Base-by-base conservation (phyloP, 2,888 invertebrate genomes). In the Mythimna impura region DNA sequence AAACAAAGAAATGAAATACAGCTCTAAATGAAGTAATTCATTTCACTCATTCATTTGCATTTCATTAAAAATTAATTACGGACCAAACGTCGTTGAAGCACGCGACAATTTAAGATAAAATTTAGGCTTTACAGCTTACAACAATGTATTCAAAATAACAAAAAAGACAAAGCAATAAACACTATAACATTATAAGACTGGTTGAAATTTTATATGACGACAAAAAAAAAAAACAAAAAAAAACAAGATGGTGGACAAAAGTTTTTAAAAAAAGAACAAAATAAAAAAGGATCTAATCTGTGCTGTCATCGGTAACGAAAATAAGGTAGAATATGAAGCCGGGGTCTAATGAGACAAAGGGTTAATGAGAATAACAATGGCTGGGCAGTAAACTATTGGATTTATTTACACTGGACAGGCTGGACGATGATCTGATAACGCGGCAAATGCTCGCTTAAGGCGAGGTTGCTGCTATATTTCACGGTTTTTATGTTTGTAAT, bases 321-420 rank as follows among this genome's bases (percentile, higher is more conserved):
- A 94, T 93, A 94, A 92, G 90, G 91, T 91, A 88, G 93, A 93
- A 95, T 95, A 94, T 95, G 94, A 94, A 94, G 92, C 84, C 89
- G 86, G 86, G 91, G 87, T 92, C 94, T 96, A 96, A 96, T 96
- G 96, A 95, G 95, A 96, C 96, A 96, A 95, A 96, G 92, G 93
- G 94, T 95, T 96, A 96, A 96, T 95, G 96, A 95, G 94, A 87
- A 93, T 91, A 94, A 96, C 96, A 96, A 96, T 96, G 93, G 94
- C 81, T 86, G 89, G 86, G 90, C 92, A 92, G 91, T 96, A 95
- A 96, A 96, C 92, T 95, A 94, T 94, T 92, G 94, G 94, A 94
- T 96, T 96, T 96, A 96, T 96, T 92, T 91, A 93, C 93, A 90
- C 89, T 90, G 90, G 94, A 92, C 94, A 89, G 93, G 86, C 85